Evolutionary conservation across 2,797 vertebrate species (phyloP).

Genomic region (Holocentrus rufus): DNA sequence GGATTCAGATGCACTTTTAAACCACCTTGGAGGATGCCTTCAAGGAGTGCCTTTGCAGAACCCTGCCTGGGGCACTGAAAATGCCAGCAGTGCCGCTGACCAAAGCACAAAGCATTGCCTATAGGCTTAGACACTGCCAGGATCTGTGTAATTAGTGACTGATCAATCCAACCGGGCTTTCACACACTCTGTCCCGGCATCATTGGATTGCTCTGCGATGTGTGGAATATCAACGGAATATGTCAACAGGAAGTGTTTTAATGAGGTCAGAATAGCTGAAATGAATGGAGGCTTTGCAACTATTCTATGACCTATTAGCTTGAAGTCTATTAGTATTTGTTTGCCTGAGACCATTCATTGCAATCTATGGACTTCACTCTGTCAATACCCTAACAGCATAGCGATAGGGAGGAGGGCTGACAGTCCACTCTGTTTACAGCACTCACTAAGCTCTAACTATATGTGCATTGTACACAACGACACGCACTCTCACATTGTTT

Average conservation of each 20-base stretch:
- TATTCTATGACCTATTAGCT: constrained; percentile 30
- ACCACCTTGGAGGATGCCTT: constrained; percentile 56
- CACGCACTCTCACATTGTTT: neutral
- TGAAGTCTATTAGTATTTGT: constrained; percentile 25
- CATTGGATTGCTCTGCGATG: constrained; percentile 31
- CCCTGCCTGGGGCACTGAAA: constrained; percentile 36
- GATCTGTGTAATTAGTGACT: constrained; percentile 43
- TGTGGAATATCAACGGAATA: constrained; percentile 51
- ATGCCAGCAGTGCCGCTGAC: constrained; percentile 13
- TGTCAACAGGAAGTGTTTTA: constrained; percentile 62
- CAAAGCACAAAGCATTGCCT: constrained; percentile 31
- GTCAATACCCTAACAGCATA: constrained; percentile 32
- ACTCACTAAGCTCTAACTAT: constrained; percentile 10
- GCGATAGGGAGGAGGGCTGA: constrained; percentile 7
- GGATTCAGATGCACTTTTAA: constrained; percentile 50
- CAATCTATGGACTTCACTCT: constrained; percentile 43
- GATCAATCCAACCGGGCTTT: constrained; percentile 56
- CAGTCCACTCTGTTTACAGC: neutral
- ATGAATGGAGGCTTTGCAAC: constrained; percentile 25
- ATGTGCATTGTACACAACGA: neutral
- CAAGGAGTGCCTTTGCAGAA: constrained; percentile 37
- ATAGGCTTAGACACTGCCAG: constrained; percentile 12
- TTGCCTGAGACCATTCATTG: constrained; percentile 32
- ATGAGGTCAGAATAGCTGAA: constrained; percentile 45
- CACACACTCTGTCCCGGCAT: constrained; percentile 15